Base-by-base conservation (phyloP, 2,888 invertebrate genomes). In the Drymonia ruficornis region DNA sequence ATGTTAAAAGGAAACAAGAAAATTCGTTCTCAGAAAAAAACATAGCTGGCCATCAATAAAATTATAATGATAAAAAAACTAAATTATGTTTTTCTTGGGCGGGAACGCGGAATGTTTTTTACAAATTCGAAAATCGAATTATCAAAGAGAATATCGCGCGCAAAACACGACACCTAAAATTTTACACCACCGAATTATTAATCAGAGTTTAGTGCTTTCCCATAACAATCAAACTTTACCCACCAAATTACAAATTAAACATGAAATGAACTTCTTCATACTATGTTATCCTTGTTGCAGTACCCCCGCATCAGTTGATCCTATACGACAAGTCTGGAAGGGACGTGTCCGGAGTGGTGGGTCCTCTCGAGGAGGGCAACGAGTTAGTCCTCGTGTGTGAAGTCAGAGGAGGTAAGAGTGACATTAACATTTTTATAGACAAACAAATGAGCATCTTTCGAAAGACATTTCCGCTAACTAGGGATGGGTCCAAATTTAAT, bases 261-360 rank as follows among this genome's bases (percentile, higher is more conserved):
- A n/a, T n/a, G n/a, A n/a, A n/a, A n/a, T 23, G 23, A 23, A 23
- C 6, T 23, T 31, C 5, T 2, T 28, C 8, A 28, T 12, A 11
- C 11, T 9, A 9, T 49, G 42, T 31, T 50, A 53, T 55, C 36
- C 72, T 85, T 83, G 77, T 86, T 95, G 36, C 95, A 98, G 98
- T 98, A 83, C 97, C 97, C 63, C 98, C 98, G 46, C 97, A 97
- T 86, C 96, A 97, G 84, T 95, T 97, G 69, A 94, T 96, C 64
- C 94, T 98, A 69, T 96, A 97, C 86, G 97, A 98, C 87, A 96
- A 96, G 81, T 96, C 96, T 61, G 97, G 97, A 49, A 94, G 97
- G 65, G 95, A 96, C 83, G 94, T 97, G 64, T 96, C 96, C 70
- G 96, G 95, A 49, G 95, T 96, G 43, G 96, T 96, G 53, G 98